Evolutionary conservation across 2,113 vertebrate species (phyloP).

Genomic region (Pangasianodon hypophthalmus): DNA sequence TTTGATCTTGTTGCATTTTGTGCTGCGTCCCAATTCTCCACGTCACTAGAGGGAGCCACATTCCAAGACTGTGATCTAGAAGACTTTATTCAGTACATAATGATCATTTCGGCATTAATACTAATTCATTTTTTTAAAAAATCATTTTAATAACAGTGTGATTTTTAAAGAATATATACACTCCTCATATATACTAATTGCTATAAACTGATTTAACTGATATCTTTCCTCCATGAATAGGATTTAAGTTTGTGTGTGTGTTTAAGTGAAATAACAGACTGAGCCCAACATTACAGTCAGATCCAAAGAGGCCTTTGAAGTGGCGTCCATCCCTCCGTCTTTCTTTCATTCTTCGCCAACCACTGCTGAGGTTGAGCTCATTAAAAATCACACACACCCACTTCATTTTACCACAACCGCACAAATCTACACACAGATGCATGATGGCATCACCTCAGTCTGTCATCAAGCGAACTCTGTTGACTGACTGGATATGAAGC

Average conservation of each 20-base stretch:
- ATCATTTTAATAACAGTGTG: neutral
- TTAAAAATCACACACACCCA: slow-evolving; percentile 34
- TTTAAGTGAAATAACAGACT: slow-evolving; percentile 35
- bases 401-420: slow-evolving; percentile 26
- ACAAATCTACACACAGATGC: slow-evolving; percentile 32
- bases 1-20: neutral
- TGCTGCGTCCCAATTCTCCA: neutral
- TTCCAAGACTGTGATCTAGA: neutral
- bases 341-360: slow-evolving; percentile 39
- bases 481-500: slow-evolving; percentile 8
- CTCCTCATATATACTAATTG: neutral
- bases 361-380: slow-evolving; percentile 23
- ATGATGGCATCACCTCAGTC: slow-evolving; percentile 37
- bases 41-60: slow-evolving; percentile 37
- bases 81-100: neutral
- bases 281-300: slow-evolving; percentile 26
- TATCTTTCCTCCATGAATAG: neutral
- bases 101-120: neutral
- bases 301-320: slow-evolving; percentile 37
- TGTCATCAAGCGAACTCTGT: slow-evolving; percentile 22
- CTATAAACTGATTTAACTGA: neutral
- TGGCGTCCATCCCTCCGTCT: slow-evolving; percentile 24
- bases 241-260: neutral
- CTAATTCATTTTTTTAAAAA: neutral
- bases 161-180: neutral